Base-by-base conservation (phyloP, 2,888 invertebrate species). In the Steinernema scapterisci region DNA sequence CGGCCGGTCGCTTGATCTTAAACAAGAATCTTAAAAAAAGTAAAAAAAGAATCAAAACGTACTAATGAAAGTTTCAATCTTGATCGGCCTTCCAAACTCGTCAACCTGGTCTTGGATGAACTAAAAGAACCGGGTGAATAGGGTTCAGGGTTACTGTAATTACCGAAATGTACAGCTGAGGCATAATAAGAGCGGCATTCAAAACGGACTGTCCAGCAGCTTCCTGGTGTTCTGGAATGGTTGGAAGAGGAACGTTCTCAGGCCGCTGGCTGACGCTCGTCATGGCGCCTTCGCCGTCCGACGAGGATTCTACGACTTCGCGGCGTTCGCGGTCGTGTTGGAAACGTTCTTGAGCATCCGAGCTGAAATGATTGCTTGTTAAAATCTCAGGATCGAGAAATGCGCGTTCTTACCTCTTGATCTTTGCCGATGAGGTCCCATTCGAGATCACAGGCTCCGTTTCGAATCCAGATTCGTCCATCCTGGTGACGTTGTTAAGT, bases 241-340 rank as follows among this genome's bases (percentile, higher is more conserved):
- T 31, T 1, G 25, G 31, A 16, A 21, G 16, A 11, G 63, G 63
- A 16, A 11, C 6, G 27, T 16, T 63, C 31, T 38, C 63, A 2
- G 16, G 48, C 5, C 48, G 48, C 13, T 63, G 63, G 19, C 63
- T 63, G 63, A 63, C 63, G 31, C 63, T 63, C 25, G 63, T 63
- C 63, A 63, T 16, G 7, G 63, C 63, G 31, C 63, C 63, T 63
- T 63, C 63, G 27, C 63, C 63, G 16, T 63, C 63, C 27, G 63
- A 63, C 1, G 63, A 63, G 1, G 63, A 63, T 25, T 63, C 63
- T 16, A 31, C 3, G 25, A 31, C 16, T 63, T 63, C 16, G 11
- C 25, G 63, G 9, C 27, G 23, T 27, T 31, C 63, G 19, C 27
- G 63, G 19, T 48, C 48, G 13, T 48, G 5, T 48, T 48, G n/a